Conservation (phyloP, 2,888 invertebrate species). For the Sesia bembeciformis region DNA sequence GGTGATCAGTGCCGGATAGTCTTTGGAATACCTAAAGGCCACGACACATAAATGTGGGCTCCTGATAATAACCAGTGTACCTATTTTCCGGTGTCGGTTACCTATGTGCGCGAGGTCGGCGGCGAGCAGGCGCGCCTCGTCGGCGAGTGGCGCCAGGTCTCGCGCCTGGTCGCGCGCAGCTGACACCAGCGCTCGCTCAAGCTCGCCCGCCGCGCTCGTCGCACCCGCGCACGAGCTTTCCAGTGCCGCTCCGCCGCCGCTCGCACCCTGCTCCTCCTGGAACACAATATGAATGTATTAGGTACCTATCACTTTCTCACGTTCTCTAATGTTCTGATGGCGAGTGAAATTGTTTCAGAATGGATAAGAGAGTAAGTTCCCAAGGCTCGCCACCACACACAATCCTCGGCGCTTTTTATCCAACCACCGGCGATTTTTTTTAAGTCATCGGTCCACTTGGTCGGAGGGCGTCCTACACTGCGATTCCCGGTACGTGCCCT, state of each 20-base stretch:
- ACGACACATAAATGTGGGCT: conserved; percentile 26
- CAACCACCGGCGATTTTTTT: too few species aligned
- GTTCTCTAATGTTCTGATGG: too few species aligned
- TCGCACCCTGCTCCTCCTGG: conserved; percentile 59
- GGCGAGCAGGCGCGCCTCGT: conserved; percentile 59
- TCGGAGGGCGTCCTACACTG: too few species aligned
- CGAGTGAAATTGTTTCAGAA: too few species aligned
- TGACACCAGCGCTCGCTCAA: conserved; percentile 84
- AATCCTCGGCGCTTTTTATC: too few species aligned
- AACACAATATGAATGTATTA: background rate
- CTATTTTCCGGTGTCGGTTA: conserved; percentile 53
- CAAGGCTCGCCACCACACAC: too few species aligned
- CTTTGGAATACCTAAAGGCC: background rate
- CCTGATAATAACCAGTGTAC: conserved; percentile 34
- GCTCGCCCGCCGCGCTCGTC: conserved; percentile 87
- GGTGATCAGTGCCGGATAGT: too few species aligned
- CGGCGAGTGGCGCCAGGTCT: conserved; percentile 58
- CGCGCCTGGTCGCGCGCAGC: conserved; percentile 69
- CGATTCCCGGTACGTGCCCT: too few species aligned
- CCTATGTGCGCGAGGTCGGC: conserved; percentile 68
- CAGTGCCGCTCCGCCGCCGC: conserved; percentile 57
- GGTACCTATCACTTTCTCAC: background rate
- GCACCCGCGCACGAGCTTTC: conserved; percentile 78
- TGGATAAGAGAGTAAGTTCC: too few species aligned
- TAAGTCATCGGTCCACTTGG: too few species aligned